Conservation (phyloP, 23 tunicate genomes). For the Botrylloides violaceus region DNA sequence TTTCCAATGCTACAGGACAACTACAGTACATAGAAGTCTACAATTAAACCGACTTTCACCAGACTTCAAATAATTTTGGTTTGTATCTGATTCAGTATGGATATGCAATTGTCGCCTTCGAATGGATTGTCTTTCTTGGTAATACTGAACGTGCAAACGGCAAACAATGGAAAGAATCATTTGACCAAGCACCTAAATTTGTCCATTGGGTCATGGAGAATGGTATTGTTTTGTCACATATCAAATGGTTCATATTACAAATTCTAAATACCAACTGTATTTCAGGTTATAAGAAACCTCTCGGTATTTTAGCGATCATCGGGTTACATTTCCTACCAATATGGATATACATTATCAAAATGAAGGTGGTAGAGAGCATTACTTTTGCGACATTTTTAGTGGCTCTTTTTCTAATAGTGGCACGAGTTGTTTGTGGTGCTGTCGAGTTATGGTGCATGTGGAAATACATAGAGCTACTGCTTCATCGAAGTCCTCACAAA, state of each 20-base stretch:
- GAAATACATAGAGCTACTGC: constrained; percentile 12
- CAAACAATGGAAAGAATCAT: constrained; percentile 52
- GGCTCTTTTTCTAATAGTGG: constrained; percentile 13
- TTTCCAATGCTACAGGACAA: too few relatives aligned
- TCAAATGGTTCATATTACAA: too few relatives aligned
- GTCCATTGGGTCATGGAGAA: constrained; percentile 37
- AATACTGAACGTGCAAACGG: constrained; percentile 44
- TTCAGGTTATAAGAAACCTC: constrained; percentile 41
- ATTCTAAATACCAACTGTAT: background rate
- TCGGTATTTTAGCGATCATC: constrained; percentile 26
- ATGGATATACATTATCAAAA: constrained; percentile 30
- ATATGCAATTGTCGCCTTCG: constrained; percentile 56
- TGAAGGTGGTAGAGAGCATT: background rate
- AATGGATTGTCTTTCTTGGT: constrained; percentile 62
- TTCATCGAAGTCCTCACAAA: background rate
- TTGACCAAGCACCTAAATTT: constrained; percentile 36
- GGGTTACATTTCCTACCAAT: constrained; percentile 38
- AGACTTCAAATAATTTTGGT: too few relatives aligned
- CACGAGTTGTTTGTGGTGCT: constrained; percentile 23
- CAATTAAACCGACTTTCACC: too few relatives aligned
- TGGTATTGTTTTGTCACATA: constrained; percentile 10
- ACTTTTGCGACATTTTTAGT: constrained; percentile 5
- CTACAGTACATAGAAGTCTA: too few relatives aligned
- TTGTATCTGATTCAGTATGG: constrained; percentile 41
- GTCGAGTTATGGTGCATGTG: constrained; percentile 57